Conservation (phyloP, 2,113 vertebrate genomes). For the Gorsachius goisagi region DNA sequence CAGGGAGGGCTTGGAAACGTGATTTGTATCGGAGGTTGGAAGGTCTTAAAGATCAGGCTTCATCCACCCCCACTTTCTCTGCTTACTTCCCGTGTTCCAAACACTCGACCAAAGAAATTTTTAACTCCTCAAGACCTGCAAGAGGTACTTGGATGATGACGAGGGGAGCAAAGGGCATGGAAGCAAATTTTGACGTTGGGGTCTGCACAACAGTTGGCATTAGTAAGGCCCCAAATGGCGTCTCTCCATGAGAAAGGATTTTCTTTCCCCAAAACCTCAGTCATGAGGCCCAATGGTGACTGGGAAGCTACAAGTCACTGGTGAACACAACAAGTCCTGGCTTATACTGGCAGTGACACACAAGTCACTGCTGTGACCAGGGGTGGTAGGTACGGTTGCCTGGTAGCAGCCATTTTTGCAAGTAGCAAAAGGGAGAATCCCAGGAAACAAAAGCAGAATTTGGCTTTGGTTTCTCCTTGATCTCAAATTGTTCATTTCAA, state of each 20-base stretch:
- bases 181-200: neutral
- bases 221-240: neutral
- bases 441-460: neutral
- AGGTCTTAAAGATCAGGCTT: neutral
- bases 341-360: neutral
- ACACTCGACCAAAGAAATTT: neutral
- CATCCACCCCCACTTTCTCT: neutral
- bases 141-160: neutral
- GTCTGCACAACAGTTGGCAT: neutral
- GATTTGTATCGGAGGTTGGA: neutral
- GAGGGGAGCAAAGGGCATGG: neutral
- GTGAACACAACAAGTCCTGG: neutral
- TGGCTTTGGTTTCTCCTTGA: neutral
- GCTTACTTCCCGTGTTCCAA: neutral
- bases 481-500: neutral
- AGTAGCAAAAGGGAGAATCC: neutral
- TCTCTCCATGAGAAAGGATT: neutral
- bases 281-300: fast-evolving
- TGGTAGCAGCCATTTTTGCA: neutral
- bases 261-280: neutral
- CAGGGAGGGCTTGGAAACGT: neutral
- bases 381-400: neutral
- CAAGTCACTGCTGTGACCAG: neutral
- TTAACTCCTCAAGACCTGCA: neutral
- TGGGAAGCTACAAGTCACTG: neutral